A percentile compares a stretch with the other conserved stretches of the same genome.
phyloP scores from a whole-genome alignment of 2,888 invertebrate species.

The Aphrophora alni region DNA sequence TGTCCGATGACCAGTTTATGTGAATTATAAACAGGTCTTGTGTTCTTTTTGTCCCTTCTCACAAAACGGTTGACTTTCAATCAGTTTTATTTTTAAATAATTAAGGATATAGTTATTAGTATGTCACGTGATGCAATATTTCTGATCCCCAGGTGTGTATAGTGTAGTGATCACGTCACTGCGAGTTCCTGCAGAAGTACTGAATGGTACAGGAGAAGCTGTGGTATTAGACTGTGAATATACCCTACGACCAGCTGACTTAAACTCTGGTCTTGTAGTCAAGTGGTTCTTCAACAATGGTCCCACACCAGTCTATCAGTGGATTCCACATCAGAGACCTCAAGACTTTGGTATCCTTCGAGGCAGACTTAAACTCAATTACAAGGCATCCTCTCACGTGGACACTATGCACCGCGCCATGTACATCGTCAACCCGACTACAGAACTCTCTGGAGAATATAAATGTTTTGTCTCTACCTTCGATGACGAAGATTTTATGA shows the following conservation, averaged over 20 bases:
- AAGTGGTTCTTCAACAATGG: slow-evolving; percentile 77
- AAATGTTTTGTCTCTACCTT: slow-evolving; percentile 76
- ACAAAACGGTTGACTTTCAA: too few species aligned
- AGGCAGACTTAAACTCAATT: slow-evolving; percentile 67
- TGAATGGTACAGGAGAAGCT: slow-evolving; percentile 60
- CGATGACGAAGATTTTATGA: slow-evolving; percentile 69
- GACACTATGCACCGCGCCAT: slow-evolving; percentile 74
- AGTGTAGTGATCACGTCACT: slow-evolving; percentile 62
- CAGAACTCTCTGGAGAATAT: slow-evolving; percentile 75
- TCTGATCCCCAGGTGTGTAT: neutral
- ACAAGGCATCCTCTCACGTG: slow-evolving; percentile 69
- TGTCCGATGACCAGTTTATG: too few species aligned
- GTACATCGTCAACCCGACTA: slow-evolving; percentile 69
- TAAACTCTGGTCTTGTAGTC: slow-evolving; percentile 70
- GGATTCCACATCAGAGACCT: slow-evolving; percentile 73
- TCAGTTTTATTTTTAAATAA: too few species aligned
- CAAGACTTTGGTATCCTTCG: slow-evolving; percentile 66
- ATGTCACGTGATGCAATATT: too few species aligned
- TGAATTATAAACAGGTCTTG: too few species aligned
- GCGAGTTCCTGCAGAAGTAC: slow-evolving; percentile 65
- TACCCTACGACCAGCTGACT: slow-evolving; percentile 64
- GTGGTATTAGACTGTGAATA: slow-evolving; percentile 76
- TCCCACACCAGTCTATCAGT: slow-evolving; percentile 75
- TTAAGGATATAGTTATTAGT: too few species aligned
- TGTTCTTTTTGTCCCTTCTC: too few species aligned